Evolutionary conservation across 2,113 vertebrate genomes (phyloP).

Genomic region (Bubo bubo): DNA sequence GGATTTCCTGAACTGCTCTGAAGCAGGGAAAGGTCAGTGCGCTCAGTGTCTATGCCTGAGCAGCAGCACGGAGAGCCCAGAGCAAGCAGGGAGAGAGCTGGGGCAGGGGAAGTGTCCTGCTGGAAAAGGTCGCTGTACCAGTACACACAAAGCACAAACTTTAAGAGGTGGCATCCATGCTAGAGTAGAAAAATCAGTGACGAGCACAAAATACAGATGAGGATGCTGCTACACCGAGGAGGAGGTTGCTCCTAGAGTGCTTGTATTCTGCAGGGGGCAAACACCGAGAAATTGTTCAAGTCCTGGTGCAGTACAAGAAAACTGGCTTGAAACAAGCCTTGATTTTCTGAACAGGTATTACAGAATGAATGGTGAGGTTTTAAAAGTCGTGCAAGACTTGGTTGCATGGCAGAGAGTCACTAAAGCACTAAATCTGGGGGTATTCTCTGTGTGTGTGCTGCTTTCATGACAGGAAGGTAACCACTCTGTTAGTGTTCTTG

Average conservation of each 20-base stretch:
- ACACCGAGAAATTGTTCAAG: not conserved
- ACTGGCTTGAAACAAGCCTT: not conserved
- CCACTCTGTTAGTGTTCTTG: not conserved
- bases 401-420: accelerated
- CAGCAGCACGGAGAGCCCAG: not conserved
- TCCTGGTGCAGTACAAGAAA: not conserved
- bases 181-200: accelerated
- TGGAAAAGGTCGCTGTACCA: not conserved
- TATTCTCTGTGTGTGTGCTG: too few species aligned
- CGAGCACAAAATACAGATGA: not conserved
- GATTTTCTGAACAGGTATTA: not conserved
- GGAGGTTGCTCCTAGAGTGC: not conserved
- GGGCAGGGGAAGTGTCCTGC: not conserved
- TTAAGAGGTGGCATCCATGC: not conserved
- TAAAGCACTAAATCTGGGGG: not conserved
- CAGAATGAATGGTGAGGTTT: not conserved
- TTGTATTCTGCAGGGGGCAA: not conserved
- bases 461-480: not conserved
- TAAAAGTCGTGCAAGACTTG: accelerated
- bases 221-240: not conserved
- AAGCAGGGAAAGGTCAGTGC: conserved; percentile 7
- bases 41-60: not conserved
- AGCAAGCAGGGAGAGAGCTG: not conserved
- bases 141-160: not conserved
- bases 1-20: not conserved